Conservation (phyloP, 2,113 vertebrate genomes). For the Edolisoma coerulescens region DNA sequence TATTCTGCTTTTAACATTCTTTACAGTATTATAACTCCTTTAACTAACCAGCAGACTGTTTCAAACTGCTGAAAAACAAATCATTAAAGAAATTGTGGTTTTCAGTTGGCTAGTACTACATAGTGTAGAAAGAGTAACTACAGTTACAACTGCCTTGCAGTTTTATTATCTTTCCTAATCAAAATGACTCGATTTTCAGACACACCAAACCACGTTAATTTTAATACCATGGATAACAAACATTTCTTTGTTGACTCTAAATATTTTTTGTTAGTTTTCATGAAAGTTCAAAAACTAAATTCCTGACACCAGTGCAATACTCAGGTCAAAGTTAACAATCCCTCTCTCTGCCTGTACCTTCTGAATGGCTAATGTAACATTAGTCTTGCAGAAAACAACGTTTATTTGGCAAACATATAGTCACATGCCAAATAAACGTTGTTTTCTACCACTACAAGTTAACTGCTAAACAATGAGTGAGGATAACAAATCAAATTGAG, state of each 20-base stretch:
- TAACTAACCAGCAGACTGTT: background rate
- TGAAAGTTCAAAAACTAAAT: background rate
- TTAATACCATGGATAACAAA: background rate
- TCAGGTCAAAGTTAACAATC: background rate
- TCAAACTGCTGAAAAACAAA: background rate
- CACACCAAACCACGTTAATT: background rate
- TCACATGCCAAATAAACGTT: background rate
- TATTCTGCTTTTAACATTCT: background rate
- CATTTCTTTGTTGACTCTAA: background rate
- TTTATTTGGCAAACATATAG: background rate
- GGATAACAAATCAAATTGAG: background rate
- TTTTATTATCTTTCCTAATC: background rate
- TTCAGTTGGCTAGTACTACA: background rate
- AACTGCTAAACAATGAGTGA: background rate
- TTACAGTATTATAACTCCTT: background rate
- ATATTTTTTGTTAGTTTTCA: background rate
- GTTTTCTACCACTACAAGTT: background rate
- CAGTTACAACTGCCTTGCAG: background rate
- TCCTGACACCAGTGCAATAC: background rate
- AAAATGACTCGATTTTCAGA: background rate
- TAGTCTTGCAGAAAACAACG: background rate
- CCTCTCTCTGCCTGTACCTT: background rate
- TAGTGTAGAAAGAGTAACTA: background rate
- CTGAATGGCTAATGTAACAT: background rate
- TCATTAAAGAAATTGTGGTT: background rate